Base-by-base conservation (phyloP, 2,797 vertebrate species). In the Salmo trutta region DNA sequence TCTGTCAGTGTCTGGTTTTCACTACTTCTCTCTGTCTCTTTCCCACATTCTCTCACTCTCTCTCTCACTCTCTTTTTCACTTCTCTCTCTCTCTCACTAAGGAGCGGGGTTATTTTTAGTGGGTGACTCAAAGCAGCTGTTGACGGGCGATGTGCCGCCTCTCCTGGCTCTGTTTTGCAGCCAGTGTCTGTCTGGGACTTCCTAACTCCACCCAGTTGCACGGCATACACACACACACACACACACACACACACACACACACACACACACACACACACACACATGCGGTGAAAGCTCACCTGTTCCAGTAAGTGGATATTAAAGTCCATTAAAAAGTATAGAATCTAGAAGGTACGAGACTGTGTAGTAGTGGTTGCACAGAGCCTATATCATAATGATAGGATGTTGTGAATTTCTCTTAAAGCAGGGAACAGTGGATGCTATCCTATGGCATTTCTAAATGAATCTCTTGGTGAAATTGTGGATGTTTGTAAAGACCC, bases 91-190 rank as follows among this genome's bases (percentile, higher is more conserved):
- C 14, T 69, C 16, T 3, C 64, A 77, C 70, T 52, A 53, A 71
- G 54, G 67, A 41, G 59, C 56, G 0, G 2, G 56, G 81, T 77
- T 88, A 89, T 88, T 88, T 90, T 83, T 88, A 89, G 87, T 31
- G 47, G 74, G 72, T 87, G 87, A 90, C 77, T 89, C 86, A 90
- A 70, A 77, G 82, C 84, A 81, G 85, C 83, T 88, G 87, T 84
- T 85, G 77, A 86, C 69, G 36, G 72, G 76, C 71, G 76, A 69
- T 75, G 47, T 69, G 56, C 59, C 27, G 36, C 77, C 74, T 85
- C 72, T 83, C 77, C 24, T 59, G 17, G n/a, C 51, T 27, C 27
- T 36, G 72, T 75, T 71, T 17, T 67, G 65, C 65, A 85, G 79
- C 82, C 84, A 62, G 52, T 76, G 81, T 79, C 79, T 84, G 74